Percentiles rank a stretch among this genome's conserved stretches.
These are phyloP conservation scores for Ormyrus labotus DNA, from an alignment of 2,888 invertebrate genomes.

Conservation along the genomic window DNA sequence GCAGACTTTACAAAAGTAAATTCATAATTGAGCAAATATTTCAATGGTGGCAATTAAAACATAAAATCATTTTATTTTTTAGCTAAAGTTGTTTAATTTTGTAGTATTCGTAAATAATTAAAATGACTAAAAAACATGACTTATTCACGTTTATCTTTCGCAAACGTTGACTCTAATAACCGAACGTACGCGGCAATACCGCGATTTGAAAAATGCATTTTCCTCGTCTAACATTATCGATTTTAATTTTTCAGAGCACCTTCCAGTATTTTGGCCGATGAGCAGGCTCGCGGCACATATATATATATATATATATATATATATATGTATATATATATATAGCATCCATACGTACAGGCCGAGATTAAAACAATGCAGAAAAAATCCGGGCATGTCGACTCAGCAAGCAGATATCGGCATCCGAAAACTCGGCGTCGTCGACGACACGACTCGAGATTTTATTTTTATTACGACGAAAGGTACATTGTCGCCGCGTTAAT, in stretches of 20 bases:
- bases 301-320: background rate
- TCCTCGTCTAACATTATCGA: background rate
- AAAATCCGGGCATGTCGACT: background rate
- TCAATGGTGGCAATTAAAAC: too few relatives aligned
- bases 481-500: background rate
- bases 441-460: background rate
- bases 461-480: slow-evolving; percentile 6
- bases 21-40: too few relatives aligned
- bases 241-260: slow-evolving; percentile 64
- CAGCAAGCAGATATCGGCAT: slow-evolving; percentile 3
- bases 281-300: slow-evolving; percentile 68
- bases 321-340: background rate
- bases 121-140: too few relatives aligned
- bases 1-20: too few relatives aligned
- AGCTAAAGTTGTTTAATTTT: too few relatives aligned
- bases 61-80: too few relatives aligned
- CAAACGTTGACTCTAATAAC: too few relatives aligned
- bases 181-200: too few relatives aligned
- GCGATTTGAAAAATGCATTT: too few relatives aligned
- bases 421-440: background rate
- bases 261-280: slow-evolving; percentile 74
- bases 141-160: too few relatives aligned
- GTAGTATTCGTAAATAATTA: too few relatives aligned
- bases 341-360: slow-evolving; percentile 54
- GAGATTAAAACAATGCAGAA: slow-evolving; percentile 50